Evolutionary conservation across 30 jellyfish, hydroid and myxozoan species (phyloP), one percentile per base, ranked within the genome.

Genomic region (Cassiopea xamachana): DNA sequence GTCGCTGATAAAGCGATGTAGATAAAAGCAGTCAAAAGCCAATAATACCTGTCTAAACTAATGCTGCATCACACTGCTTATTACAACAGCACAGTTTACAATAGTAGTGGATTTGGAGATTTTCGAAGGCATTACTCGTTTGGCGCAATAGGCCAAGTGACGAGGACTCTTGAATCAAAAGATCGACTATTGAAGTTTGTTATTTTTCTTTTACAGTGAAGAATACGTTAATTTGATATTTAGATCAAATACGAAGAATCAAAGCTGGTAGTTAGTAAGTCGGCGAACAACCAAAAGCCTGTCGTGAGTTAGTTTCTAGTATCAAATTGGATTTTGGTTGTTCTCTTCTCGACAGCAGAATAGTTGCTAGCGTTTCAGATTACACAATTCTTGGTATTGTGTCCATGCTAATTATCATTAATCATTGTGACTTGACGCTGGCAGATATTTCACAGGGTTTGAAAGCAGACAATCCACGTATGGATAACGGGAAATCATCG

Each of bases 261-360:
- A 49, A 78, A 58, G 84, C 45, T 48, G 73, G 48, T 12, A 13
- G 46, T 58, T 78, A 2, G 49, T 78, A 9, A 47, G 71, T n/a
- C 55, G 8, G 49, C 39, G 8, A 43, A 48, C 2, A 78, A 55
- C 45, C 75, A 78, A 39, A 45, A 78, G 48, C 72, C 46, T 78
- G 49, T 48, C 87, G 82, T 82, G 90, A 82, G 90, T 27, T 27
- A 27, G 39, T 82, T 50, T 62, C 15, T 49, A 61, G 51, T 51
- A n/a, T 48, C 82, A 82, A 82, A 82, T 82, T 82, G 90, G 90
- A 82, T 82, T 82, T 48, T 4, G 83, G 83, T 44, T 68, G 64
- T 60, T 62, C 46, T 82, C 82, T 55, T 55, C 47, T 55, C 70
- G 19, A 68, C 46, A 50, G 64, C 50, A 9, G 79, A 39, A n/a